Evolutionary conservation across 2,113 vertebrate species (phyloP), one percentile per base, ranked within the genome.

Genomic region (Hemiscyllium ocellatum): DNA sequence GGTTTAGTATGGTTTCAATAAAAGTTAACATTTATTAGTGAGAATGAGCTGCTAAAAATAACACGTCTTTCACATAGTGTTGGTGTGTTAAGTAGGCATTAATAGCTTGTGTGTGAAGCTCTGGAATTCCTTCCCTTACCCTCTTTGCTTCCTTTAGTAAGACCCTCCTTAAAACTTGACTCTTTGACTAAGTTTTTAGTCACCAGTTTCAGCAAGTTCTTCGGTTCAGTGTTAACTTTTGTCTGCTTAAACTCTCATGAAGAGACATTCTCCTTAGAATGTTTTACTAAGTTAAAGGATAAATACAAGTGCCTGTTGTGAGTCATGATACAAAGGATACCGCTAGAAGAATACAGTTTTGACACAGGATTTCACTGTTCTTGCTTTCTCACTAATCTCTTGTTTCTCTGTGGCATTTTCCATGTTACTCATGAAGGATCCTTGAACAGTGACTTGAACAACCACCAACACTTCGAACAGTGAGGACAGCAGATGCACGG

Each of bases 11-110:
- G 89, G 89, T 93, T 93, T 93, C 65, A 37, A 42, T 93, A 66
- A 65, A 93, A 68, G 61, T 66, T 68, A 22, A 22, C 56, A 66
- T 93, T 93, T 93, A 93, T 37, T 93, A 93, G 89, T 66, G 89
- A 93, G 61, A 93, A 93, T 65, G 89, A 93, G 89, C 89, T 93
- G 89, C 68, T 93, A 93, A n/a, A 93, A 93, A 93, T 93, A 93
- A 37, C 61, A 65, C 89, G 61, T 68, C 89, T 68, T 93, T 93
- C 87, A 33, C n/a, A 66, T 17, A 66, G 56, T 66, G n/a, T 93
- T 66, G 89, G 61, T 65, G 89, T 91, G 89, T 66, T 91, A 91
- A 91, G 89, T 93, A 22, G 89, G 33, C 89, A 66, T 68, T 93
- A 93, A 93, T 93, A 93, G 33, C 33, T 65, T 66, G 33, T 61